A percentile compares a stretch with the other conserved stretches of the same genome.
Evolutionary conservation across 2,113 vertebrate species (phyloP).

Genomic region (Nothocercus julius): DNA sequence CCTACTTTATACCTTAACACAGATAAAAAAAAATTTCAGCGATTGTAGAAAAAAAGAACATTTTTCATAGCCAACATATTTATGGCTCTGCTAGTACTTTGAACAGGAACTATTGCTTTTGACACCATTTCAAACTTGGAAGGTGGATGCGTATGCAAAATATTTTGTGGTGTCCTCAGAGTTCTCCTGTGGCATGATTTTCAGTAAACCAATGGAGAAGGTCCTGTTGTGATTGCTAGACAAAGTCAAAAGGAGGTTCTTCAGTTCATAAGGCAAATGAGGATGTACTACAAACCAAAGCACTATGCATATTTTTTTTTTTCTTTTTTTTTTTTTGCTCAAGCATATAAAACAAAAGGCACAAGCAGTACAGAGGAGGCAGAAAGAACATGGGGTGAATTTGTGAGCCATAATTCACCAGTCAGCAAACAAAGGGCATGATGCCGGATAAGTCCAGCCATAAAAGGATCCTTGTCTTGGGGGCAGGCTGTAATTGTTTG

Average conservation of each 20-base stretch:
- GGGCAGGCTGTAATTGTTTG: constrained; percentile 19
- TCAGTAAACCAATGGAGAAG: background rate
- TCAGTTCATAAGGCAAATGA: background rate
- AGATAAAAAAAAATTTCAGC: background rate
- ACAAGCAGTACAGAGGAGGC: background rate
- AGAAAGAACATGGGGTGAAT: background rate
- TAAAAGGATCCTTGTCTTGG: constrained; percentile 41
- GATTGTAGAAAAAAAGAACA: background rate
- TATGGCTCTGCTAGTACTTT: background rate
- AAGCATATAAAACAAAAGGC: constrained; percentile 5
- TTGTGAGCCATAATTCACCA: background rate
- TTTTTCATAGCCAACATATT: background rate
- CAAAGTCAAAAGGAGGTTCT: background rate
- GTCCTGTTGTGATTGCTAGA: background rate
- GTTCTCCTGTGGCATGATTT: background rate
- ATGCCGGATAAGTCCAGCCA: constrained; percentile 26
- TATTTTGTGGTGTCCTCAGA: background rate
- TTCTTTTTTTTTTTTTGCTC: background rate
- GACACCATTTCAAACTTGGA: background rate
- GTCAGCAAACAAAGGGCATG: constrained; percentile 20
- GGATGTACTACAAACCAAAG: background rate
- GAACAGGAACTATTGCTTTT: background rate
- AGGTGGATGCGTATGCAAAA: background rate
- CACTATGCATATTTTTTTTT: no score
- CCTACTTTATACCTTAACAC: background rate